Conservation (phyloP, 2,797 vertebrate species). For the Catostomus latipinnis region DNA sequence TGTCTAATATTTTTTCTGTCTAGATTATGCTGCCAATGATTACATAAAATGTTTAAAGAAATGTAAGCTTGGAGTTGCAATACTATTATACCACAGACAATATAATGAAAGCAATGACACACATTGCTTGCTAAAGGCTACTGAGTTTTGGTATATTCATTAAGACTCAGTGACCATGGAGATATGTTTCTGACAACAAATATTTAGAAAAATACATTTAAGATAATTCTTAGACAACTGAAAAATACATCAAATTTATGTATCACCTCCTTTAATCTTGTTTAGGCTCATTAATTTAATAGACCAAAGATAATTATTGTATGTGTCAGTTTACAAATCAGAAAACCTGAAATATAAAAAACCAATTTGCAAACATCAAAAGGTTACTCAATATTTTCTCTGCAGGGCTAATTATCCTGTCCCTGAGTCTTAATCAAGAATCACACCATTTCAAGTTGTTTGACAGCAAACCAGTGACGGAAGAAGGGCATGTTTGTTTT, state of each 20-base stretch:
- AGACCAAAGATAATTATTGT: constrained; percentile 41
- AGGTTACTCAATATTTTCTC: constrained; percentile 47
- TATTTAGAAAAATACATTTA: constrained; percentile 3
- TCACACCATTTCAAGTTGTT: constrained; percentile 36
- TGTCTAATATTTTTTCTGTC: constrained; percentile 30
- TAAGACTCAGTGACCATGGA: neutral
- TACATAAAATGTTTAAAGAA: constrained; percentile 5
- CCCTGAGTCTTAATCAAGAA: constrained; percentile 44
- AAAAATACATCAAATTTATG: neutral
- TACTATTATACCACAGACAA: constrained; percentile 1
- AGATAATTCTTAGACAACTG: constrained; percentile 4
- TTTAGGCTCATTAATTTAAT: constrained; percentile 1
- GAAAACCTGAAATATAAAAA: constrained; percentile 30
- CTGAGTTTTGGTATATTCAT: neutral
- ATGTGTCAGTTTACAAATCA: constrained; percentile 34
- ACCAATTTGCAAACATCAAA: constrained; percentile 44
- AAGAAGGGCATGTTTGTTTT: constrained; percentile 44
- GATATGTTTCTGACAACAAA: neutral
- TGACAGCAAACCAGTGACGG: constrained; percentile 30
- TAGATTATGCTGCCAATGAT: constrained; percentile 13
- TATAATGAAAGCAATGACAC: neutral
- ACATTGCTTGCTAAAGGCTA: neutral
- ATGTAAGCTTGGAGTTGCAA: constrained; percentile 30
- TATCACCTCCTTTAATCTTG: neutral
- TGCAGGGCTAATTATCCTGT: constrained; percentile 44